A percentile compares a stretch with the other conserved stretches of the same genome.
phyloP scores from a whole-genome alignment of 2,113 vertebrate species.

The Perca flavescens region DNA sequence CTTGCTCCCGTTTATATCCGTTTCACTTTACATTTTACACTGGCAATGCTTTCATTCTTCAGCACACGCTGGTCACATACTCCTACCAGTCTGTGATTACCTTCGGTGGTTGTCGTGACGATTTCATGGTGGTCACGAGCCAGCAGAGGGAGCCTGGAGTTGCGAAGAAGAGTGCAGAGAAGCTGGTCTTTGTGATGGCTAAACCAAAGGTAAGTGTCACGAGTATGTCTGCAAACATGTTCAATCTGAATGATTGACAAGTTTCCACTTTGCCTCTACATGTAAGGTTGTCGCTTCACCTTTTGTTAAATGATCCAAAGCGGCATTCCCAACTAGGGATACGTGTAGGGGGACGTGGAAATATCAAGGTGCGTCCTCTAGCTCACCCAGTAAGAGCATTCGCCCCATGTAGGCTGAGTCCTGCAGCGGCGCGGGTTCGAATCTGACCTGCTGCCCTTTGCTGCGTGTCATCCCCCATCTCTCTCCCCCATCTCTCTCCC shows the following conservation, averaged over 20 bases:
- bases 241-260: not conserved
- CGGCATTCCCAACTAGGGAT: not conserved
- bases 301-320: not conserved
- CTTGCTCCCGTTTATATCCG: conserved; percentile 8
- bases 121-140: conserved; percentile 91
- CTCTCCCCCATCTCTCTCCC: too few relatives aligned
- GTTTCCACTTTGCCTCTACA: not conserved
- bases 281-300: not conserved
- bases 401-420: too few relatives aligned
- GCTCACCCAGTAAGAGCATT: too few relatives aligned
- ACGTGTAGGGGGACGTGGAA: too few relatives aligned
- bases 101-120: conserved; percentile 90
- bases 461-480: too few relatives aligned
- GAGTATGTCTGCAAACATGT: not conserved
- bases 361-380: too few relatives aligned
- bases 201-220: conserved; percentile 86
- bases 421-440: too few relatives aligned
- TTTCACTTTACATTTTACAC: conserved; percentile 17
- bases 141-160: conserved; percentile 85
- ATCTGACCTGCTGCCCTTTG: too few relatives aligned
- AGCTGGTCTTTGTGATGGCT: conserved; percentile 89
- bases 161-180: conserved; percentile 87
- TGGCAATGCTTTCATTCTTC: conserved; percentile 46
- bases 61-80: conserved; percentile 88
- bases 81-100: conserved; percentile 89